Base-by-base conservation (phyloP, 2,888 invertebrate species). In the Tinea pellionella region DNA sequence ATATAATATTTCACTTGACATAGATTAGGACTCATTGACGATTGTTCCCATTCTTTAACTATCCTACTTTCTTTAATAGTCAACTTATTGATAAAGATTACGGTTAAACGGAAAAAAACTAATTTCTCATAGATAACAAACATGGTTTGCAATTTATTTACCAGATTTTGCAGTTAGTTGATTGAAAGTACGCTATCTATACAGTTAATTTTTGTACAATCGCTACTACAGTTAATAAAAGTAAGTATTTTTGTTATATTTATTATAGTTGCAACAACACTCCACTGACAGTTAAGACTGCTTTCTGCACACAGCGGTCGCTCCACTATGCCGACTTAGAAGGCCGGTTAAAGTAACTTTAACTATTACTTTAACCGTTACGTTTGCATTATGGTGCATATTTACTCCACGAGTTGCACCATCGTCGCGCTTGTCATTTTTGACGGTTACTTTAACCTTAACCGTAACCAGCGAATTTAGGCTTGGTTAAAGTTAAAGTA, bases 1-100 rank as follows among this genome's bases (percentile, higher is more conserved):
- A 24, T 24, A 24, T 24, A 24, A 24, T 37, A 37, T 6, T 37
- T 37, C 9, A 15, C 47, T 47, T 47, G 47, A 47, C 47, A 47
- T 15, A 47, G 47, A 4, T 47, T 47, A 47, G 47, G 47, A 15
- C 13, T 15, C n/a, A 47, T 16, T 47, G 15, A 47, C 16, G n/a
- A 15, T n/a, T 47, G 47, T 47, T 15, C 47, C 15, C 13, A 16
- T 47, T 47, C 1, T 37, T 37, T 37, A 37, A 9, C 37, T 37
- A 37, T 9, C 37, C 37, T 37, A 47, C 47, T 47, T 47, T 47
- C 47, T 47, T 15, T 47, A 15, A 16, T 16, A 15, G 47, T 47
- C 13, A 47, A 47, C 47, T 37, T 37, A 37, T 37, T 37, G 47
- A 47, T 47, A 47, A 47, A 47, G 47, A 47, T 47, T 47, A 47